Conservation (phyloP, 2,797 vertebrate species). For the Bryconaethiops microstoma region DNA sequence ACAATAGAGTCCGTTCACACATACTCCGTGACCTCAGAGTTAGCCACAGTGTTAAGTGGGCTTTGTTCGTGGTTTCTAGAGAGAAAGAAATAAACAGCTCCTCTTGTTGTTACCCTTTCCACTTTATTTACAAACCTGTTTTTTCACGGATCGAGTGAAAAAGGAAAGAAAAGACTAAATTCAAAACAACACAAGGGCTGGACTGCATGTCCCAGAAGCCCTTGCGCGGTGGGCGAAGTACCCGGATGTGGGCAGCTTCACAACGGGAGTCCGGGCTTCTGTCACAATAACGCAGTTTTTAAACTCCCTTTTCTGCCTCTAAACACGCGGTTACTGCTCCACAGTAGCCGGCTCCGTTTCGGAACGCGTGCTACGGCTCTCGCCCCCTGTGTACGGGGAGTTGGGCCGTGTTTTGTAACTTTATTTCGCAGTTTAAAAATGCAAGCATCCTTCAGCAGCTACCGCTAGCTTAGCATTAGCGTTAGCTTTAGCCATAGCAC, state of each 20-base stretch:
- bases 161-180: too few relatives aligned
- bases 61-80: background rate
- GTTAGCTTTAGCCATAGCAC: background rate
- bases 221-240: slow-evolving; percentile 23
- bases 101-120: background rate
- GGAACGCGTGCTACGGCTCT: too few relatives aligned
- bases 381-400: background rate
- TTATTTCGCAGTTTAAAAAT: slow-evolving; percentile 18
- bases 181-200: too few relatives aligned
- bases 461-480: slow-evolving; percentile 31
- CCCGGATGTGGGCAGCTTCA: slow-evolving; percentile 44
- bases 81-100: too few relatives aligned
- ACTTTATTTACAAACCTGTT: background rate
- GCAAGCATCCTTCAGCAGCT: slow-evolving; percentile 41
- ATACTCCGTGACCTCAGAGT: background rate
- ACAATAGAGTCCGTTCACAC: background rate
- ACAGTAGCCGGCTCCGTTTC: too few relatives aligned
- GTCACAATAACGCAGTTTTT: background rate
- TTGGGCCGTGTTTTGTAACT: slow-evolving; percentile 20
- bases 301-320: background rate
- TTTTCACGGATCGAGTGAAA: too few relatives aligned
- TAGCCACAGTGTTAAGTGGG: background rate
- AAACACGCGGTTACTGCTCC: background rate
- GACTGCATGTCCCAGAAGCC: slow-evolving; percentile 48
- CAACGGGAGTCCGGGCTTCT: slow-evolving; percentile 25